Evolutionary conservation across 2,797 vertebrate species (phyloP).

Genomic region (Ispidina picta): DNA sequence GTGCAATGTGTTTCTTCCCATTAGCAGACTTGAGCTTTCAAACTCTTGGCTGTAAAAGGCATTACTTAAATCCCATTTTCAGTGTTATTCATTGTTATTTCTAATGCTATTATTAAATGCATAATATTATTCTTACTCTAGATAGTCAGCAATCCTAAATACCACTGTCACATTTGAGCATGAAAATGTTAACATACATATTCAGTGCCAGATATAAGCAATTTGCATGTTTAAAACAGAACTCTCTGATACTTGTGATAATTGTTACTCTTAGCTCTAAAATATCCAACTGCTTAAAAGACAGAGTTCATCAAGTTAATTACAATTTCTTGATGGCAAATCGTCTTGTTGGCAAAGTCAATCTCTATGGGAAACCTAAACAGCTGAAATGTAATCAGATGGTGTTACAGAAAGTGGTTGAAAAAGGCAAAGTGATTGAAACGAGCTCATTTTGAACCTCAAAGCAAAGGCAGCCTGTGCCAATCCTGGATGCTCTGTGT

Average conservation of each 20-base stretch:
- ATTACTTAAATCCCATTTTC: constrained; percentile 27
- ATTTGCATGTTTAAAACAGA: constrained; percentile 35
- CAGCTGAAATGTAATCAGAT: constrained; percentile 51
- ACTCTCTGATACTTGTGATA: constrained; percentile 29
- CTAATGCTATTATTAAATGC: constrained; percentile 26
- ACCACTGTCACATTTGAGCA: background rate
- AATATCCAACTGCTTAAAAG: constrained; percentile 63
- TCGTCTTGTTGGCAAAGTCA: constrained; percentile 42
- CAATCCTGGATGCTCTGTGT: background rate
- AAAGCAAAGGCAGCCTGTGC: background rate
- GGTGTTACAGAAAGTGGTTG: background rate
- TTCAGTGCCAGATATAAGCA: too few relatives aligned
- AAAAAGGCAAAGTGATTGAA: constrained; percentile 19
- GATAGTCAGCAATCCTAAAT: constrained; percentile 19
- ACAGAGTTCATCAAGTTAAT: constrained; percentile 70
- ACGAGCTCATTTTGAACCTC: background rate
- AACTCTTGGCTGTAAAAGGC: background rate
- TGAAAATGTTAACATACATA: background rate
- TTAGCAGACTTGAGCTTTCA: constrained; percentile 22
- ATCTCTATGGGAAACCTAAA: constrained; percentile 35
- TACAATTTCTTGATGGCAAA: constrained; percentile 63
- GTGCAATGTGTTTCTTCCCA: background rate
- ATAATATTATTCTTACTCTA: background rate
- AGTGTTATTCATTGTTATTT: constrained; percentile 24
- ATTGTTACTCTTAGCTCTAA: constrained; percentile 38